A percentile compares a stretch with the other conserved stretches of the same genome.
Evolutionary conservation across 2,113 vertebrate genomes (phyloP).

Genomic region (Numida meleagris): DNA sequence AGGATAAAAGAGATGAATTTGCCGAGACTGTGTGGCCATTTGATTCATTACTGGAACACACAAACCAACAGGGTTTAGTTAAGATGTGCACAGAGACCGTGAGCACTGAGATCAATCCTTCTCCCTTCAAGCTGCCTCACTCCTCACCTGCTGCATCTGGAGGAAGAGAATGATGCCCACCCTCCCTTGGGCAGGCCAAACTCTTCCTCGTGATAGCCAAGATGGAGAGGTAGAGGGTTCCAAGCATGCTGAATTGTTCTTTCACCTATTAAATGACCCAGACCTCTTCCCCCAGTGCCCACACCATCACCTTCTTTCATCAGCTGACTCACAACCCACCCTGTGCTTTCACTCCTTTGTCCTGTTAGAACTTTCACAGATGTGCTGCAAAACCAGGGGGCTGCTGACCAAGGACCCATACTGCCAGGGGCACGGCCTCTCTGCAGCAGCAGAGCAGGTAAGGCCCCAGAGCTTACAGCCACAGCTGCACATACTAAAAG

Average conservation of each 20-base stretch:
- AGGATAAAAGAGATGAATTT: constrained; percentile 99
- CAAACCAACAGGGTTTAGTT: constrained; percentile 94
- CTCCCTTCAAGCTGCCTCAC: constrained; percentile 59
- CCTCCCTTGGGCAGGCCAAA: background rate
- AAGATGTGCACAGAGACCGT: constrained; percentile 85
- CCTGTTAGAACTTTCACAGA: background rate
- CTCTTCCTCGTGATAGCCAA: background rate
- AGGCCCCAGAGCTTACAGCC: background rate
- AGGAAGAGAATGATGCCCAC: constrained; percentile 1
- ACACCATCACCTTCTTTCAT: background rate
- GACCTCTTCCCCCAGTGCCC: background rate
- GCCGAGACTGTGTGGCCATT: constrained; percentile 94
- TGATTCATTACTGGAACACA: constrained; percentile 99
- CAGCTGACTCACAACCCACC: background rate
- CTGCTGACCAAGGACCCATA: background rate
- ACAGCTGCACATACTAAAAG: background rate
- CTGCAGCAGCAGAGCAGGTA: background rate
- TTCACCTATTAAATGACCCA: background rate
- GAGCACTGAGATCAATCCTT: constrained; percentile 84
- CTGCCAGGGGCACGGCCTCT: background rate
- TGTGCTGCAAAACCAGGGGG: background rate
- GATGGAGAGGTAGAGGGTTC: background rate
- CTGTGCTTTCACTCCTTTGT: background rate
- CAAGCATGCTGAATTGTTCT: background rate
- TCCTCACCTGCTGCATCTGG: constrained; percentile 23